These are phyloP conservation scores for Actinernus sp. DNA, from an alignment of 92 coral and sea anemone genomes.

Conservation along the genomic window DNA sequence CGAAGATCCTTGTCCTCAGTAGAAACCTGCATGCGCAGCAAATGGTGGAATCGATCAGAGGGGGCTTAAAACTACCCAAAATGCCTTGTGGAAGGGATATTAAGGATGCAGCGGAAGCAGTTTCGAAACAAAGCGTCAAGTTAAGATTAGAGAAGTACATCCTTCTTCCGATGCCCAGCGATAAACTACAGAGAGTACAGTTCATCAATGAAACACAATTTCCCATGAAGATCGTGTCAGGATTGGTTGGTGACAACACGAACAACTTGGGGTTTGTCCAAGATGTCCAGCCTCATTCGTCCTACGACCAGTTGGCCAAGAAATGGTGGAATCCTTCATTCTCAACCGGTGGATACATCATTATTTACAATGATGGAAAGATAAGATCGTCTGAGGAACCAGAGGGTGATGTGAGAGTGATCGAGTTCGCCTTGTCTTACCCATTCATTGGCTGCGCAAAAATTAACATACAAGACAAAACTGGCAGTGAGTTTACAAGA, in stretches of 20 bases:
- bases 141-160: neutral
- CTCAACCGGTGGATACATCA: slow-evolving; percentile 37
- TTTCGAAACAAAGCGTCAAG: slow-evolving; percentile 4
- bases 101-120: slow-evolving; percentile 6
- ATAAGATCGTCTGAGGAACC: neutral
- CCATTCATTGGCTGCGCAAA: neutral
- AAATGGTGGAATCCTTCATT: too few relatives aligned
- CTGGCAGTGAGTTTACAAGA: neutral
- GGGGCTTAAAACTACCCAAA: slow-evolving; percentile 1
- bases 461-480: slow-evolving; percentile 25
- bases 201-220: slow-evolving; percentile 28
- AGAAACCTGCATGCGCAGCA: neutral
- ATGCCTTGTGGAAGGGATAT: slow-evolving; percentile 11
- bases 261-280: slow-evolving; percentile 17
- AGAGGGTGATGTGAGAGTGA: slow-evolving; percentile 1
- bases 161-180: neutral
- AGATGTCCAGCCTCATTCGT: slow-evolving; percentile 31
- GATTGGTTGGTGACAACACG: slow-evolving; percentile 16
- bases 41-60: slow-evolving; percentile 19
- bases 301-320: slow-evolving; percentile 4
- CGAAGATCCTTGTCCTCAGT: slow-evolving; percentile 15
- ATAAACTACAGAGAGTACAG: neutral
- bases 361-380: slow-evolving; percentile 8
- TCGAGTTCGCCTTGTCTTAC: slow-evolving; percentile 42
- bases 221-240: slow-evolving; percentile 38